Evolutionary conservation across 2,113 vertebrate species (phyloP), one percentile per base, ranked within the genome.

Genomic region (Brachypodius melanocephalos): DNA sequence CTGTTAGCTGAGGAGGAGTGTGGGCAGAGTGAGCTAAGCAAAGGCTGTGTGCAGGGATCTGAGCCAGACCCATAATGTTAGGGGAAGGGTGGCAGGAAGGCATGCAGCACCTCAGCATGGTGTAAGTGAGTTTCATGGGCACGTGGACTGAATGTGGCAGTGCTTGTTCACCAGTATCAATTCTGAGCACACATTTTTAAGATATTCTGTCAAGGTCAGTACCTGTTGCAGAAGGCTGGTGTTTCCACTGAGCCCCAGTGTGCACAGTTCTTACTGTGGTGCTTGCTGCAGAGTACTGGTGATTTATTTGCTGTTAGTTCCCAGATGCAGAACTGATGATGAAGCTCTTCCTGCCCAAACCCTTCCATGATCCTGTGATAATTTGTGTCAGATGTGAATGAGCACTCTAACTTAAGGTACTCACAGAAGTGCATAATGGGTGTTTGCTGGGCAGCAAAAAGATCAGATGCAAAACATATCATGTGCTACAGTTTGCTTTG

Each of bases 101-200:
- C 20, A 7, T 2, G 2, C 1, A 7, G 59, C 54, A 52, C 24
- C n/a, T 73, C 11, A 3, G 18, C 24, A 2, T 68, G 38, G 19
- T 40, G 1, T 45, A 12, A 55, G 46, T 25, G 65, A 81, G 38
- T 21, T 77, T 77, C 5, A 3, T 13, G 31, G 32, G 58, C 45
- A 19, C 0, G 0, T 58, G 48, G 17, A 71, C 36, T 79, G 54
- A 43, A 19, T 14, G 14, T 77, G 46, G 38, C 42, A n/a, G 28
- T 61, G 28, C 25, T 57, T 51, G 28, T 66, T 87, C 85, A 81
- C 46, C 42, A 26, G 19, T 57, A 40, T 69, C 5, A 2, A 40
- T 89, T 81, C 20, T 71, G 25, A 78, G n/a, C 29, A 46, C 9
- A 4, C 26, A 29, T n/a, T 85, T 89, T 81, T 45, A 71, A 49